Percentiles rank a stretch among this genome's conserved stretches.
phyloP scores from a whole-genome alignment of 2,797 vertebrate species.

The Sebastes steindachneri region DNA sequence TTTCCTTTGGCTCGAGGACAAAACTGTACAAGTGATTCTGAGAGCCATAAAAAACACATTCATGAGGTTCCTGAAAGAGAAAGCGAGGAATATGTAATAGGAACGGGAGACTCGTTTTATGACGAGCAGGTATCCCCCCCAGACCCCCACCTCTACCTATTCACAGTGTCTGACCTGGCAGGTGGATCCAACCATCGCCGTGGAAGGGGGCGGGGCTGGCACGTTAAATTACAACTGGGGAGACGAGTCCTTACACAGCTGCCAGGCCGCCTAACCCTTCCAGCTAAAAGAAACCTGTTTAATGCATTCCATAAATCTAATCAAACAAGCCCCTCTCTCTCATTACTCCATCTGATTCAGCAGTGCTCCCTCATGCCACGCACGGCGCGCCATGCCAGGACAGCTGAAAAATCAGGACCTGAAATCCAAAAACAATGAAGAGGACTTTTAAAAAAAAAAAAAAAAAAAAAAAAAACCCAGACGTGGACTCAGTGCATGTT shows the following conservation, averaged over 20 bases:
- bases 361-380: constrained; percentile 64
- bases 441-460: constrained; percentile 32
- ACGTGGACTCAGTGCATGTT: constrained; percentile 45
- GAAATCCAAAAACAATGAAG: constrained; percentile 57
- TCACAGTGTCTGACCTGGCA: constrained; percentile 60
- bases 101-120: background rate
- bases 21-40: constrained; percentile 30
- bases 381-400: constrained; percentile 56
- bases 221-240: constrained; percentile 54
- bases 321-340: constrained; percentile 76
- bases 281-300: constrained; percentile 76
- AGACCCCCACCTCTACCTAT: constrained; percentile 12
- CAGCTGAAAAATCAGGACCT: constrained; percentile 66
- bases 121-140: constrained; percentile 8
- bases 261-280: constrained; percentile 69
- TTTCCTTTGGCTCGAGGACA: constrained; percentile 40
- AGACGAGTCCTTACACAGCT: constrained; percentile 62
- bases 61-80: constrained; percentile 4
- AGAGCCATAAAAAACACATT: constrained; percentile 34
- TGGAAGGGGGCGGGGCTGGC: constrained; percentile 48
- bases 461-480: background rate
- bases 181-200: constrained; percentile 67
- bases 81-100: constrained; percentile 2
- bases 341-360: constrained; percentile 70
- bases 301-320: constrained; percentile 83